Evolutionary conservation across 2,113 vertebrate species (phyloP), one percentile per base, ranked within the genome.

Genomic region (Periophthalmodon schlosseri): DNA sequence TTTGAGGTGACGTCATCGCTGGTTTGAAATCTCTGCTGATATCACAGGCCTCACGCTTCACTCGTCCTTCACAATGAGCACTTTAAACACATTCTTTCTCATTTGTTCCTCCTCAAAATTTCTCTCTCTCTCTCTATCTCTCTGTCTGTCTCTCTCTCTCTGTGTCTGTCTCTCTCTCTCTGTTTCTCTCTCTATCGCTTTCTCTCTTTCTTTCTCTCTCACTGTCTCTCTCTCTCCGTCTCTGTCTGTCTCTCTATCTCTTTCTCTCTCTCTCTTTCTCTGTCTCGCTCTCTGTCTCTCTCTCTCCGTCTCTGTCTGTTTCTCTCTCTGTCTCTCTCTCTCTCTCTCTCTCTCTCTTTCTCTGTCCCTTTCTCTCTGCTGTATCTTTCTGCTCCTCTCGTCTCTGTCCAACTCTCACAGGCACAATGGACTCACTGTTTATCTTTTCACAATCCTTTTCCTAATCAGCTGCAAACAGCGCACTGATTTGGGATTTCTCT

Each of bases 361-460:
- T 39, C 3, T 39, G 5, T 39, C 9, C 9, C 39, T 44, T 7
- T 28, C 74, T 83, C 74, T 46, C 50, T 33, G 47, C 68, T 52
- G 57, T 79, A 65, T 72, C 50, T 77, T 73, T 69, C 70, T 71
- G 67, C 72, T 76, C 61, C 68, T 33, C 24, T 72, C 85, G 81
- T 70, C 73, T 67, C 79, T 68, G 63, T 75, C 67, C 36, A 50
- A 61, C 70, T 81, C 49, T 23, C 70, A 50, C 78, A 63, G 69
- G 65, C 89, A 92, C 93, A 93, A 93, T 88, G 77, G 67, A 72
- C 76, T 76, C 88, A 86, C 78, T 94, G 91, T 93, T 92, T 83
- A 2, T 49, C 76, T 86, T 87, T 80, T 65, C 61, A 64, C 87
- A 90, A 90, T 88, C 84, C 28, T 75, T 73, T 82, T 73, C 57